Evolutionary conservation across 2,888 invertebrate genomes (phyloP).

Genomic region (Hypselothyrea guttata): DNA sequence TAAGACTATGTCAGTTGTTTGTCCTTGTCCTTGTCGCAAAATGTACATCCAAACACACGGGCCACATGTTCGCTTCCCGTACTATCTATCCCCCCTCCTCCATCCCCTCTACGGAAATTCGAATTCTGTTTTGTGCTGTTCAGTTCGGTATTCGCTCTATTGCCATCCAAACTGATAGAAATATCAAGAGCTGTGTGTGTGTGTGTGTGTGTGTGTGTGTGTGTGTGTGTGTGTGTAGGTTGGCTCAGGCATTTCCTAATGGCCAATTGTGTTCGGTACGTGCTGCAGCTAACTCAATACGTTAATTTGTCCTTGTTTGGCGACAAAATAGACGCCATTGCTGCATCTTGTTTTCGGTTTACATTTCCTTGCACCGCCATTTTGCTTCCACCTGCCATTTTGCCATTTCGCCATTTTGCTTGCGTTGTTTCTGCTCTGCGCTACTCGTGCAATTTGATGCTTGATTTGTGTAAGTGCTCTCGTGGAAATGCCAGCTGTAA

Average conservation of each 20-base stretch:
- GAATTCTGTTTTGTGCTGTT: not conserved
- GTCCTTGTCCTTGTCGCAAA: constrained; percentile 59
- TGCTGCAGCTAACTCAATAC: constrained; percentile 59
- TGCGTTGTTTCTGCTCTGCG: not conserved
- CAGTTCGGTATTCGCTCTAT: constrained; percentile 1
- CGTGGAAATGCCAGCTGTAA: constrained; percentile 8
- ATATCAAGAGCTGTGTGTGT: constrained; percentile 30
- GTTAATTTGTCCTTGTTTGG: constrained; percentile 64
- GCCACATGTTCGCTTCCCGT: constrained; percentile 39
- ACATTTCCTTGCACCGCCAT: constrained; percentile 3
- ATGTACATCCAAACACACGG: constrained; percentile 36
- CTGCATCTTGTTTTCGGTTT: constrained; percentile 39
- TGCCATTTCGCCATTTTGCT: constrained; percentile 15
- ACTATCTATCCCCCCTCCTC: not conserved
- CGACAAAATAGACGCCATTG: constrained; percentile 55
- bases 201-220: not conserved
- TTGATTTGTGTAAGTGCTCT: constrained; percentile 31
- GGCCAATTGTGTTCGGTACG: constrained; percentile 61
- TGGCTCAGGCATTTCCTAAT: constrained; percentile 54
- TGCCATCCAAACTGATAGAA: constrained; percentile 29
- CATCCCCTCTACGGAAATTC: too few relatives aligned
- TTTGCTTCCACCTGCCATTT: not conserved
- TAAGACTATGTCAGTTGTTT: constrained; percentile 61
- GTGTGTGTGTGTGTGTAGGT: constrained; percentile 15
- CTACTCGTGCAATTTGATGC: constrained; percentile 20